These are phyloP conservation scores for Podarcis muralis DNA, from an alignment of 2,113 vertebrate species.

Conservation along the genomic window DNA sequence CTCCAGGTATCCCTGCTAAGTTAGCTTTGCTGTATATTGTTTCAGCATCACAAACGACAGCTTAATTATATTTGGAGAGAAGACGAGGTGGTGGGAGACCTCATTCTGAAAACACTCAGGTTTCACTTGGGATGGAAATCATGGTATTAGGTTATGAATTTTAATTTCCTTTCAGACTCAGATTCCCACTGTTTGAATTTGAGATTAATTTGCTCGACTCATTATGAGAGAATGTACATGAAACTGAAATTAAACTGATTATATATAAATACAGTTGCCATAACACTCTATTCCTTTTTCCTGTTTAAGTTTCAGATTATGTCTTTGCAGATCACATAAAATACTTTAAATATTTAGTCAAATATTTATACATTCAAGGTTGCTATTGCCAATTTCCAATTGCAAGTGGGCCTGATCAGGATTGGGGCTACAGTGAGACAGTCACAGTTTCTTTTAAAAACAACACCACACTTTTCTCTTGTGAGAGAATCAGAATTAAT, in stretches of 20 bases:
- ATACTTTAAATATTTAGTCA: conserved; percentile 56
- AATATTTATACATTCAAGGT: conserved; percentile 37
- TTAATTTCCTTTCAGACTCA: conserved; percentile 66
- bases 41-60: conserved; percentile 57
- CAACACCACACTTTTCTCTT: neutral
- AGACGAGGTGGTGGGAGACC: conserved; percentile 57
- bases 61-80: conserved; percentile 58
- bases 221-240: conserved; percentile 70
- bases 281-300: conserved; percentile 43
- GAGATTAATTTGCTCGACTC: conserved; percentile 64
- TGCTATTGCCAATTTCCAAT: neutral
- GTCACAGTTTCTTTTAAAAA: neutral
- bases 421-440: too few species aligned
- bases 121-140: conserved; percentile 55
- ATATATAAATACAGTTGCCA: conserved; percentile 63
- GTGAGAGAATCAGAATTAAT: neutral
- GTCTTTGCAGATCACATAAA: conserved; percentile 60
- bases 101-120: conserved; percentile 64
- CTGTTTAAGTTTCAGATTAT: conserved; percentile 66
- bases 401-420: neutral
- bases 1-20: conserved; percentile 35
- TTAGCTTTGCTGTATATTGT: conserved; percentile 24
- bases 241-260: conserved; percentile 69
- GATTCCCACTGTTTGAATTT: conserved; percentile 66
- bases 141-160: conserved; percentile 62